Percentiles rank a stretch among this genome's conserved stretches.
Evolutionary conservation across 2,113 vertebrate genomes (phyloP).

Genomic region (Coracopsis vasa): DNA sequence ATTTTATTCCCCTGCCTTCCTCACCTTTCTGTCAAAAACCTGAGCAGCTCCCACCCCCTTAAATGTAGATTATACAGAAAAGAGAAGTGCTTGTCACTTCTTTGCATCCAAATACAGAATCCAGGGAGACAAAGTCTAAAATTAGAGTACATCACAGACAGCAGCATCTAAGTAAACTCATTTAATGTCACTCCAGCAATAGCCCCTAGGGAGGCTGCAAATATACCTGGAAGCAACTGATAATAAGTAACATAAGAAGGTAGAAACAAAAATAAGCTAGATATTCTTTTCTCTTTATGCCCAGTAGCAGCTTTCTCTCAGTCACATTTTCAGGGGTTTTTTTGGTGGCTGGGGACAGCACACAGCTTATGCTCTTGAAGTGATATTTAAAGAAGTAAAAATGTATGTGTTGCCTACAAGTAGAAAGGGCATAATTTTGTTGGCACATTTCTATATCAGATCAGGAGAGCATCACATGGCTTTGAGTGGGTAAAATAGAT

Average conservation of each 20-base stretch:
- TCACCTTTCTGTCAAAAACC: neutral
- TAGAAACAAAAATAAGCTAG: slow-evolving; percentile 48
- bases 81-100: slow-evolving; percentile 7
- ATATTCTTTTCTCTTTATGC: neutral
- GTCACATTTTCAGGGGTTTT: neutral
- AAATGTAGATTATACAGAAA: neutral
- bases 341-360: neutral
- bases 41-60: neutral
- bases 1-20: neutral
- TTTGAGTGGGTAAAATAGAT: neutral
- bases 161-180: slow-evolving; percentile 54
- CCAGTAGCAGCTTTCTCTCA: neutral
- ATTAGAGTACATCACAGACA: slow-evolving; percentile 59
- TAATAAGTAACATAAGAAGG: slow-evolving; percentile 45
- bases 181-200: slow-evolving; percentile 38
- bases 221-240: slow-evolving; percentile 57
- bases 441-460: neutral
- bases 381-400: neutral
- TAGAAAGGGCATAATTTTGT: neutral
- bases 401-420: neutral
- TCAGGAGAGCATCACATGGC: neutral
- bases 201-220: slow-evolving; percentile 44
- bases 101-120: slow-evolving; percentile 42
- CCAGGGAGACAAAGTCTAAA: slow-evolving; percentile 61
- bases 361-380: neutral